Percentiles rank a stretch among this genome's conserved stretches.
Conservation (phyloP, 2,113 vertebrate species). For the Entomyzon cyanotis region DNA sequence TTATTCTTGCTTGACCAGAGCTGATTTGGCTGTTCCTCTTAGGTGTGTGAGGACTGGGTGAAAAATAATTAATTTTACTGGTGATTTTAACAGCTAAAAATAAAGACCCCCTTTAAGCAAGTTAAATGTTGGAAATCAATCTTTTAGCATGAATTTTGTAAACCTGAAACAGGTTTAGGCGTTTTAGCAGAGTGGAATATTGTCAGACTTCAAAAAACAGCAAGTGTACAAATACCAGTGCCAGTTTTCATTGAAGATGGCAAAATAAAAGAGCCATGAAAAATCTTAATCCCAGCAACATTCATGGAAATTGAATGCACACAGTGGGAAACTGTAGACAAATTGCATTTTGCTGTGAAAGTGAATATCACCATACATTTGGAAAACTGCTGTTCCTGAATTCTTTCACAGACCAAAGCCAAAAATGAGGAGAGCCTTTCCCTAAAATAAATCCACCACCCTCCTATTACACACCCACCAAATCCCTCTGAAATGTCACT, state of each 20-base stretch:
- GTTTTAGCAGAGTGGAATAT: neutral
- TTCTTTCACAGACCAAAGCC: neutral
- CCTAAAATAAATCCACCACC: neutral
- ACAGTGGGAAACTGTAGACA: neutral
- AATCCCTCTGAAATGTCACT: neutral
- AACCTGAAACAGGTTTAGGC: neutral
- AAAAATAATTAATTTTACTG: neutral
- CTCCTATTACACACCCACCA: neutral
- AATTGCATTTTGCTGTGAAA: slow-evolving; percentile 10
- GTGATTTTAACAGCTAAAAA: neutral
- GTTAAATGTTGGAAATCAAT: neutral
- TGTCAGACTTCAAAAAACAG: neutral
- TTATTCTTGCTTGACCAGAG: neutral
- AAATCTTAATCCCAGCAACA: neutral
- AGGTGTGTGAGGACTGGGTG: neutral
- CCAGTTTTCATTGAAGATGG: neutral
- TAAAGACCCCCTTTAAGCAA: neutral
- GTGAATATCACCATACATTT: neutral
- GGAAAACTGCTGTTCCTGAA: neutral
- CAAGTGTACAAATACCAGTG: neutral
- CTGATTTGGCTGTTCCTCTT: neutral
- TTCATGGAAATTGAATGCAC: neutral
- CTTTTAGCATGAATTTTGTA: neutral
- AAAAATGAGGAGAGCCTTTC: neutral
- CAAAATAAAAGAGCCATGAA: neutral